Percentiles rank a stretch among this genome's conserved stretches.
phyloP scores from a whole-genome alignment of 1,140 invertebrate species.

The Drosophila kohkoa region DNA sequence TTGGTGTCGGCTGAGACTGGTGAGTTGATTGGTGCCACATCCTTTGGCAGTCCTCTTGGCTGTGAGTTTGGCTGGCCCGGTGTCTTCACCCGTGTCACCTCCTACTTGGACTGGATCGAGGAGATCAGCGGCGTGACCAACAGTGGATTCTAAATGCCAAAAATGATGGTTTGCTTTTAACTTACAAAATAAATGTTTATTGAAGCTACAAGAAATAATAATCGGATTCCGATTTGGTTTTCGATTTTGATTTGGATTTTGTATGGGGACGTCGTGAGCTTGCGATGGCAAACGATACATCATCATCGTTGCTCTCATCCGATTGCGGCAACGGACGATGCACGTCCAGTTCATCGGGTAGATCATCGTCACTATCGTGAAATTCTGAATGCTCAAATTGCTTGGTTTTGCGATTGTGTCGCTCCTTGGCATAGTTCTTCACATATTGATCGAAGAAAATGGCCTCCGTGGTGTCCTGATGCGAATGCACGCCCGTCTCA shows the following conservation, averaged over 20 bases:
- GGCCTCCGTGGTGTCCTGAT: slow-evolving; percentile 71
- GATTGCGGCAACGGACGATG: slow-evolving; percentile 23
- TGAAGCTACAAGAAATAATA: slow-evolving; percentile 73
- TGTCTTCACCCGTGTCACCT: slow-evolving; percentile 86
- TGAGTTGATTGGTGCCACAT: slow-evolving; percentile 86
- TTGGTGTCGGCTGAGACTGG: slow-evolving; percentile 79
- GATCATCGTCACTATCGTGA: slow-evolving; percentile 42
- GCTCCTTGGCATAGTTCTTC: too few species aligned
- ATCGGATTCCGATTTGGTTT: slow-evolving; percentile 43
- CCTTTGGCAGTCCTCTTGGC: slow-evolving; percentile 86
- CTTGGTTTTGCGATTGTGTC: too few species aligned
- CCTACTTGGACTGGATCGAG: slow-evolving; percentile 86
- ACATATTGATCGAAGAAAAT: background rate
- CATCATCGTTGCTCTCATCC: slow-evolving; percentile 20
- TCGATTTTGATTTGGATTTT: slow-evolving; percentile 44
- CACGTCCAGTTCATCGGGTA: slow-evolving; percentile 65
- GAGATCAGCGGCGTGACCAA: slow-evolving; percentile 54
- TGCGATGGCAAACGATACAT: slow-evolving; percentile 31
- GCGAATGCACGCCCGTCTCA: slow-evolving; percentile 76
- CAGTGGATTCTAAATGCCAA: slow-evolving; percentile 48
- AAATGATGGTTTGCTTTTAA: background rate
- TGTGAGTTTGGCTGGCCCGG: slow-evolving; percentile 86
- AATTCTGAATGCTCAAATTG: background rate
- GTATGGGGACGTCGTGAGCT: slow-evolving; percentile 39
- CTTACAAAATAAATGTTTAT: slow-evolving; percentile 71